phyloP scores from a whole-genome alignment of 2,888 invertebrate genomes.

The Lysandra bellargus region DNA sequence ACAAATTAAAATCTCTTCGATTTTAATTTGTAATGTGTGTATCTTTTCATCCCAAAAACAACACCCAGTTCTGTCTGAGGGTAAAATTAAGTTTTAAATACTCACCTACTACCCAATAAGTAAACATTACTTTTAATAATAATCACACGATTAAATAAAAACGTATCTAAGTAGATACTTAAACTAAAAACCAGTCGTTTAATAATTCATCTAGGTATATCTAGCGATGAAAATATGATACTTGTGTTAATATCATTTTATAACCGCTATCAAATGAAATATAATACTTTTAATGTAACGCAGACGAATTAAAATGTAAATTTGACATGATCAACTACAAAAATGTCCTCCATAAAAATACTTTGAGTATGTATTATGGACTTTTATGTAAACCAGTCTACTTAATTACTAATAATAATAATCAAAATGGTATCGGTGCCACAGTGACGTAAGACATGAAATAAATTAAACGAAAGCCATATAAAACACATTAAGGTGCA shows the following conservation, averaged over 20 bases:
- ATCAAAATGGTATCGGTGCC: conserved; percentile 12
- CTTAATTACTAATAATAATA: conserved; percentile 14
- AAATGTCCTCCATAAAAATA: conserved; percentile 27
- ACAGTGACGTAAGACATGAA: conserved; percentile 70
- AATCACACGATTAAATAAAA: not conserved
- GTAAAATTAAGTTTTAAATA: too few species aligned
- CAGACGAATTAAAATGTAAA: conserved; percentile 23
- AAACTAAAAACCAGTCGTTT: not conserved
- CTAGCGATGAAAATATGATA: conserved; percentile 24
- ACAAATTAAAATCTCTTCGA: too few species aligned
- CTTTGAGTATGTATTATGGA: not conserved
- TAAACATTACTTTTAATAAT: too few species aligned
- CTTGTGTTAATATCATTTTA: not conserved
- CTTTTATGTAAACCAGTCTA: not conserved
- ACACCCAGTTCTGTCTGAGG: too few species aligned
- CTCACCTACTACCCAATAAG: too few species aligned
- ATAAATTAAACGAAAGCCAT: conserved; percentile 68
- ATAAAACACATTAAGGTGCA: conserved; percentile 75
- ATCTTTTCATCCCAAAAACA: too few species aligned
- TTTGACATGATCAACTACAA: conserved; percentile 7
- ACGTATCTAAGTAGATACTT: not conserved
- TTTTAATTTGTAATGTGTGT: too few species aligned
- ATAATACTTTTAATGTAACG: not conserved
- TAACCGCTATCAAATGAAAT: conserved; percentile 6
- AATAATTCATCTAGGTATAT: conserved; percentile 3